Conservation (phyloP, 2,888 invertebrate genomes). For the Mimachlamys varia region DNA sequence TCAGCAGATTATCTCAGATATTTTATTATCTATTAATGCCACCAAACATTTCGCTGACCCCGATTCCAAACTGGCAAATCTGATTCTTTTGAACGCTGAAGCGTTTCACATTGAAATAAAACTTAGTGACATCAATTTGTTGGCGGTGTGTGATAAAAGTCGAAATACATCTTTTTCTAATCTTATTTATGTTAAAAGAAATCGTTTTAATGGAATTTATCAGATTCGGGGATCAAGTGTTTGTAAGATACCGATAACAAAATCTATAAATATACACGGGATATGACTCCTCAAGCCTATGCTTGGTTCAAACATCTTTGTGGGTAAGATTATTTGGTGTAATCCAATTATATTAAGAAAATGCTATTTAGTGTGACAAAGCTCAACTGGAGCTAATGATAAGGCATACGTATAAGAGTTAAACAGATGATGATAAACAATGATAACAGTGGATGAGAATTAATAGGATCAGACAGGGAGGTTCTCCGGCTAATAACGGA, state of each 20-base stretch:
- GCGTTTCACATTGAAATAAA: neutral
- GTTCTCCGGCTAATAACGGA: neutral
- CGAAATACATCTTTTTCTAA: conserved; percentile 20
- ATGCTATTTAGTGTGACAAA: conserved; percentile 11
- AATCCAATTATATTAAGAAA: conserved; percentile 17
- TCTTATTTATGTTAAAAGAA: conserved; percentile 13
- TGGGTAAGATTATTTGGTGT: neutral
- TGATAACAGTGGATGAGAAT: neutral
- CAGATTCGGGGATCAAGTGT: neutral
- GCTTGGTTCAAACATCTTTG: neutral
- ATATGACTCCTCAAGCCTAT: neutral
- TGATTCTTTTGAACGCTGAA: neutral
- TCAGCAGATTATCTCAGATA: neutral
- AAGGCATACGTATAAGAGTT: conserved; percentile 9
- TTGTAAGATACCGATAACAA: conserved; percentile 1
- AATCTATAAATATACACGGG: neutral
- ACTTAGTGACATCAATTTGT: conserved; percentile 17
- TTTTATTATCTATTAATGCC: neutral
- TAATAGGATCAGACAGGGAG: neutral
- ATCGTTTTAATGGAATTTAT: conserved; percentile 27
- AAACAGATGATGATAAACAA: neutral
- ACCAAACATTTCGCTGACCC: neutral
- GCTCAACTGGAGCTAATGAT: neutral
- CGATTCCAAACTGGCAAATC: neutral
- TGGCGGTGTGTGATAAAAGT: neutral